Conservation (phyloP, 2,888 invertebrate genomes). For the Habrosyne pyritoides region DNA sequence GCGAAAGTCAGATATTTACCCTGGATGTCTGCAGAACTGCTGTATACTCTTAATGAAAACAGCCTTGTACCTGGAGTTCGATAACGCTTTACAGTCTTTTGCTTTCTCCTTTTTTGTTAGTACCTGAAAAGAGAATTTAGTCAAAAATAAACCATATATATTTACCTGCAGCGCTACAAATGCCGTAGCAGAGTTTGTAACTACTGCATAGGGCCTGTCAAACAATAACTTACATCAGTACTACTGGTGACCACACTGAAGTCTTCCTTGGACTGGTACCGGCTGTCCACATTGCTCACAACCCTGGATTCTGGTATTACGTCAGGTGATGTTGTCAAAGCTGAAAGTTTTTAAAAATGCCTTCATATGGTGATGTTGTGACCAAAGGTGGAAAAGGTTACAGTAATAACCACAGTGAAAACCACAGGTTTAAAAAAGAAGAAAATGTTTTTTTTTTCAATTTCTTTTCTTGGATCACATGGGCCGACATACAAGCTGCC, state of each 20-base stretch:
- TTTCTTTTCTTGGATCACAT: too few species aligned
- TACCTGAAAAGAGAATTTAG: slow-evolving; percentile 64
- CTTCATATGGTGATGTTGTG: background rate
- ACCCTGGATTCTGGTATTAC: slow-evolving; percentile 65
- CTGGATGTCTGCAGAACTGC: slow-evolving; percentile 88
- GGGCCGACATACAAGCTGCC: too few species aligned
- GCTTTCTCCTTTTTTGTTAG: slow-evolving; percentile 65
- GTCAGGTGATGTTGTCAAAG: slow-evolving; percentile 64
- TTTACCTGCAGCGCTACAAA: too few species aligned
- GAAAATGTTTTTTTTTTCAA: too few species aligned
- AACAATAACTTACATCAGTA: slow-evolving; percentile 51
- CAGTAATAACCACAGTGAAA: too few species aligned
- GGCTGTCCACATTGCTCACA: slow-evolving; percentile 46
- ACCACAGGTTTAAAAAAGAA: too few species aligned
- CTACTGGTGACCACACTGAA: slow-evolving; percentile 73
- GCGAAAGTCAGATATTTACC: slow-evolving; percentile 70
- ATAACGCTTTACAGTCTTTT: slow-evolving; percentile 51
- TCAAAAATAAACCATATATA: too few species aligned
- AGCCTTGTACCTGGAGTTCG: slow-evolving; percentile 79
- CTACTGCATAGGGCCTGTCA: too few species aligned
- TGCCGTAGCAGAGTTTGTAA: too few species aligned
- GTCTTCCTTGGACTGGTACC: slow-evolving; percentile 68
- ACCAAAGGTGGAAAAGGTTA: too few species aligned
- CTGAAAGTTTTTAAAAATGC: slow-evolving; percentile 26
- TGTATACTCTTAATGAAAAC: slow-evolving; percentile 88